Evolutionary conservation across 1,140 invertebrate species (phyloP).

Genomic region (Drosophila nigrodunni): DNA sequence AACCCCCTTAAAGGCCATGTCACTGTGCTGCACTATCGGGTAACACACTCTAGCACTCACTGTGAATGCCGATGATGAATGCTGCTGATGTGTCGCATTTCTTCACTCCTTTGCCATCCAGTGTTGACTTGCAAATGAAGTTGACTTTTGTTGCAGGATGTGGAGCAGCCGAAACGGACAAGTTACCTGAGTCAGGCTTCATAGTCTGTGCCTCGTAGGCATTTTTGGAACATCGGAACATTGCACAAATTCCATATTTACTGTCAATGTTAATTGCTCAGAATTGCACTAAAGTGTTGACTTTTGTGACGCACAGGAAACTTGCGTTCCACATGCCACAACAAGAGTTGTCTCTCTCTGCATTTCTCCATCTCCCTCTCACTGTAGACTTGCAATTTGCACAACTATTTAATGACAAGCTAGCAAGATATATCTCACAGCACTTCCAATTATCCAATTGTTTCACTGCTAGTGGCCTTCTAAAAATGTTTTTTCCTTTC

Average conservation of each 20-base stretch:
- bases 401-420: conserved; percentile 52
- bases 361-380: conserved; percentile 12
- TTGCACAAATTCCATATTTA: conserved; percentile 78
- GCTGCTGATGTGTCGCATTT: conserved; percentile 35
- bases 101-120: neutral
- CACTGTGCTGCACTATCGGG: conserved; percentile 24
- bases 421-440: conserved; percentile 44
- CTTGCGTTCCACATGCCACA: conserved; percentile 57
- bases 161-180: conserved; percentile 18
- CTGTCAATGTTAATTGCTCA: conserved; percentile 78
- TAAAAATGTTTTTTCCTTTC: conserved; percentile 27
- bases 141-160: conserved; percentile 67
- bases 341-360: too few relatives aligned
- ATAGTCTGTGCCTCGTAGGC: conserved; percentile 67
- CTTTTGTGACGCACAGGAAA: conserved; percentile 72
- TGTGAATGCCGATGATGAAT: conserved; percentile 64
- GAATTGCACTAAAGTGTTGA: conserved; percentile 80
- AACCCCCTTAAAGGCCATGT: neutral
- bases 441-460: conserved; percentile 52
- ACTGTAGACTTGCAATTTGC: conserved; percentile 39
- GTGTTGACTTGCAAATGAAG: conserved; percentile 68
- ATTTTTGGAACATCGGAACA: conserved; percentile 58
- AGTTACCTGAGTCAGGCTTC: conserved; percentile 47
- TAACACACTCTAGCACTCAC: conserved; percentile 55
- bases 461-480: conserved; percentile 31